Conservation (phyloP, 1,140 invertebrate species). For the Caenorhabditis remanei region DNA sequence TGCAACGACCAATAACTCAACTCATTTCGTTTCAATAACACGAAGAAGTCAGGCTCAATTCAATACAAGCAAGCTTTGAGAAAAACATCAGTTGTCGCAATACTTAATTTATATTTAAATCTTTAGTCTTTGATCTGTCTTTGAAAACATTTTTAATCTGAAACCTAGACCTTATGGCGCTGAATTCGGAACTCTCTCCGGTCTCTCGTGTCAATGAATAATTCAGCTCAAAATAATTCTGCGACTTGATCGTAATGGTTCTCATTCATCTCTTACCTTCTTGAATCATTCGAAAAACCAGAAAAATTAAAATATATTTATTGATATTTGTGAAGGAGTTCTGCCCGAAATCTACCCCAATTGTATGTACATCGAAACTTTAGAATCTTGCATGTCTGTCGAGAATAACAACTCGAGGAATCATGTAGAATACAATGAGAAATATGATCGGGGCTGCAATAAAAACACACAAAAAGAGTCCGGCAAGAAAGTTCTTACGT, state of each 20-base stretch:
- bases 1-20: not conserved
- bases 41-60: not conserved
- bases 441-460: conserved; percentile 1
- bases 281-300: too few species aligned
- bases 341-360: not conserved
- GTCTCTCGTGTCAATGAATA: too few species aligned
- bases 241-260: too few species aligned
- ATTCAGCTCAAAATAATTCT: too few species aligned
- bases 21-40: not conserved
- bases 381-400: not conserved
- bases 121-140: too few species aligned
- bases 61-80: not conserved
- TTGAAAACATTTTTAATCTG: too few species aligned
- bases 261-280: too few species aligned
- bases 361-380: not conserved
- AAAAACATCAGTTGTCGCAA: too few species aligned
- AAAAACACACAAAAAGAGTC: conserved; percentile 15
- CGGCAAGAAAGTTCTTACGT: not conserved
- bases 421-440: conserved; percentile 32
- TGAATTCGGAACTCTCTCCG: too few species aligned
- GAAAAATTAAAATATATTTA: not conserved
- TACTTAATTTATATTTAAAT: too few species aligned
- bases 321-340: not conserved
- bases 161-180: too few species aligned
- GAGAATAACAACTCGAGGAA: not conserved